A percentile compares a stretch with the other conserved stretches of the same genome.
Conservation (phyloP, 2,113 vertebrate genomes). For the Dipodomys stephensi region DNA sequence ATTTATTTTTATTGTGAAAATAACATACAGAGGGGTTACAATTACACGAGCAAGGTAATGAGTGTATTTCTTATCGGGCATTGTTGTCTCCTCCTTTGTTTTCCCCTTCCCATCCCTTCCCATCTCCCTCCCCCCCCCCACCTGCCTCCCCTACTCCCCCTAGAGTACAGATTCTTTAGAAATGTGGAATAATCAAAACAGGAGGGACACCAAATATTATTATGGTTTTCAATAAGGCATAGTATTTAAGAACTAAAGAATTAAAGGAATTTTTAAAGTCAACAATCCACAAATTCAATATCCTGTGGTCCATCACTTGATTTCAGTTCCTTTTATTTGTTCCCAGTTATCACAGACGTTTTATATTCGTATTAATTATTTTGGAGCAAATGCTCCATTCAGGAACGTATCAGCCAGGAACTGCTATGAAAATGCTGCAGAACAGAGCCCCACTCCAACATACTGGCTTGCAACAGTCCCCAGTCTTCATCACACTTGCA, state of each 20-base stretch:
- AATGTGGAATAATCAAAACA: neutral
- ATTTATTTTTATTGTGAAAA: too few relatives aligned
- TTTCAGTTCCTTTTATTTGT: neutral
- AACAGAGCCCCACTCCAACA: neutral
- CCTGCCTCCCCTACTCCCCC: too few relatives aligned
- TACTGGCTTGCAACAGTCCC: neutral
- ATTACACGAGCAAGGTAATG: too few relatives aligned
- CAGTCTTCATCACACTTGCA: neutral
- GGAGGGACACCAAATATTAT: neutral
- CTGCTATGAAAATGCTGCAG: neutral
- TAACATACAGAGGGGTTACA: too few relatives aligned
- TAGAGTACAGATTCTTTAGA: constrained; percentile 7
- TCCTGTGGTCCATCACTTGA: neutral
- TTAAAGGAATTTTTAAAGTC: neutral
- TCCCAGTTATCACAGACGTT: neutral
- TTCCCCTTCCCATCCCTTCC: too few relatives aligned
- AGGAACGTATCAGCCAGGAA: neutral
- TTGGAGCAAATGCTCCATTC: neutral
- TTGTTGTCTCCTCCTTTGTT: too few relatives aligned
- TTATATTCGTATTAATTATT: constrained; percentile 20
- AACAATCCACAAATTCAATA: neutral
- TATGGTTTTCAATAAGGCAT: neutral
- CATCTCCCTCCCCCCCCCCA: too few relatives aligned
- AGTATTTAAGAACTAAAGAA: constrained; percentile 30
- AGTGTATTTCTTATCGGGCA: too few relatives aligned